Evolutionary conservation across 2,888 invertebrate species (phyloP).

Genomic region (Geophilus truncorum): DNA sequence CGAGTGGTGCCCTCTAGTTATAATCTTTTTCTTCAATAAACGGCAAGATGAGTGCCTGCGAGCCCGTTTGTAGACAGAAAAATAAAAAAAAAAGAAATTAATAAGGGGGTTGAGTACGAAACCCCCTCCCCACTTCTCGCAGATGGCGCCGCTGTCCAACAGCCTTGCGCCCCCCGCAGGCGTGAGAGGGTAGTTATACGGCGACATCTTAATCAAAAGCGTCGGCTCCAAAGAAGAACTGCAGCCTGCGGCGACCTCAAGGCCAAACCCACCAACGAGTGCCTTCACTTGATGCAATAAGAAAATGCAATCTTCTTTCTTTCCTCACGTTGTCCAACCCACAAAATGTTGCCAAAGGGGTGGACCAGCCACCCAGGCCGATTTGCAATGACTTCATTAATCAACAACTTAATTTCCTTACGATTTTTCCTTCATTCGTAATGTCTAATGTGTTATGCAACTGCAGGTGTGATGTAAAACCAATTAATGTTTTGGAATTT

Average conservation of each 20-base stretch:
- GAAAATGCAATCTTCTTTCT: neutral
- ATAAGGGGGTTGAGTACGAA: neutral
- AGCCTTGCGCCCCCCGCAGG: constrained; percentile 12
- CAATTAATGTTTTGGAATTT: too few species aligned
- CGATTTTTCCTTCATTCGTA: neutral
- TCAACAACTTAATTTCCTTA: neutral
- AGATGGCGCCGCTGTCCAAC: constrained; percentile 8
- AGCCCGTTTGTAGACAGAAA: neutral
- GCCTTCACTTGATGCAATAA: neutral
- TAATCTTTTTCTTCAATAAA: neutral
- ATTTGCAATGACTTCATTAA: neutral
- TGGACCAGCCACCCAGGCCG: neutral
- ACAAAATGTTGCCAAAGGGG: neutral
- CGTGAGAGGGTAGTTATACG: constrained; percentile 15
- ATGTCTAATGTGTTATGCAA: too few species aligned
- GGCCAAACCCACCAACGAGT: neutral
- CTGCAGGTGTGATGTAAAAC: too few species aligned
- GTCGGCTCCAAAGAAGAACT: constrained; percentile 5
- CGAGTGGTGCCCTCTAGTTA: neutral
- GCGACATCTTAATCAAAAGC: constrained; percentile 16
- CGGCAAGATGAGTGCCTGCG: neutral
- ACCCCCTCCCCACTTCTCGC: neutral
- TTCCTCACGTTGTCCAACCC: neutral
- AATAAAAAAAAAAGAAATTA: constrained; percentile 8
- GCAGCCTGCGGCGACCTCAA: neutral